Base-by-base conservation (phyloP, 2,113 vertebrate species). In the Myiozetetes cayanensis region DNA sequence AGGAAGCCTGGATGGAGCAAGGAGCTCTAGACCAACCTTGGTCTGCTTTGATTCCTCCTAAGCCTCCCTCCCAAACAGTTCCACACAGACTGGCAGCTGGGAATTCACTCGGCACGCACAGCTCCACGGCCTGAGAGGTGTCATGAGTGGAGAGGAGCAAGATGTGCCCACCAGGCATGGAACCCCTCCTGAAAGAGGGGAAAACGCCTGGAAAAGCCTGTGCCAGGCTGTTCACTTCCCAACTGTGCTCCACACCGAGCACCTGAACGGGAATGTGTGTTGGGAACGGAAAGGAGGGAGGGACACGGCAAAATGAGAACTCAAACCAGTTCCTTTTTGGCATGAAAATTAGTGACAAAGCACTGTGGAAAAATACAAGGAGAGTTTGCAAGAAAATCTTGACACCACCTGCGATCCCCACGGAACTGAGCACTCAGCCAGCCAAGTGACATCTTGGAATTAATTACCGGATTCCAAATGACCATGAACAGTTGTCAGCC, bases 401-500 rank as follows among this genome's bases (percentile, higher is more conserved):
- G 77, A 79, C 65, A 75, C 58, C 67, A 71, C 75, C 72, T 85
- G 92, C 6, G 49, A 94, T 68, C 63, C 88, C 63, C 17, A 22
- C 12, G 63, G 61, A 92, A 83, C 65, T 80, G 44, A 76, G 89
- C 78, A 43, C 43, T 76, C 82, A 49, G 87, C 65, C 72, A 87
- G 67, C 78, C 72, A 56, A 94, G 25, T 30, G 83, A 58, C 76
- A 79, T 66, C 93, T 44, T 31, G 96, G 76, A 93, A 87, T 87
- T 67, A 81, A 92, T 83, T 79, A 20, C 70, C 73, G 83, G 59
- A 61, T 87, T 82, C 80, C 70, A 67, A 87, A 74, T 46, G 92
- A 79, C 79, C 80, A 70, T 2, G 39, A 94, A 25, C 39, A 61
- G 66, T 47, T 73, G 47, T 72, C 70, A 85, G 63, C 46, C 74